phyloP scores from a whole-genome alignment of 2,797 vertebrate genomes.

The Sphenopsis melanotis region DNA sequence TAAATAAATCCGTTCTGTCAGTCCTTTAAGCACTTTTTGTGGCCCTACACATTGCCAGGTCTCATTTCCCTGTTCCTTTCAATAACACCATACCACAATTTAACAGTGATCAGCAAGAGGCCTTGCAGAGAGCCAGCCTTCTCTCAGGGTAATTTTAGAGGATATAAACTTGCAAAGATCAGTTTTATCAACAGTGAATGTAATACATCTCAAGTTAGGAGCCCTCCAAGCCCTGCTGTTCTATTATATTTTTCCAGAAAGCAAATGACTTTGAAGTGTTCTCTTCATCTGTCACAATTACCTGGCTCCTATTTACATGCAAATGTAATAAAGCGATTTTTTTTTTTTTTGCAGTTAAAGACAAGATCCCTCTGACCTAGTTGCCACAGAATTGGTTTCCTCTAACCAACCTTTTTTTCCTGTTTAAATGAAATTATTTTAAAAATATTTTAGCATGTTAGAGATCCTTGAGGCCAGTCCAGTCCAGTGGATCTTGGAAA shows the following conservation, averaged over 20 bases:
- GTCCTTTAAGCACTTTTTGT: not conserved
- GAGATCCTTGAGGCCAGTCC: not conserved
- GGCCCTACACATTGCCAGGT: not conserved
- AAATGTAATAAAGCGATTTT: not conserved
- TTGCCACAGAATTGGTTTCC: not conserved
- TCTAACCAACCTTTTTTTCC: not conserved
- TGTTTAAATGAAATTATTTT: not conserved
- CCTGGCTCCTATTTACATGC: not conserved
- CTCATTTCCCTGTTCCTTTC: not conserved
- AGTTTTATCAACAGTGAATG: not conserved
- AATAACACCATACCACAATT: not conserved
- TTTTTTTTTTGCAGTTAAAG: not conserved
- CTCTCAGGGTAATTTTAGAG: not conserved
- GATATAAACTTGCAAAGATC: not conserved
- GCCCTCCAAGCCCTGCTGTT: not conserved
- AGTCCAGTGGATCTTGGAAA: not conserved
- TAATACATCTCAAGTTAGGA: not conserved
- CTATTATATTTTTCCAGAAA: not conserved
- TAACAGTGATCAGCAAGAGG: not conserved
- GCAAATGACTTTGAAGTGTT: not conserved
- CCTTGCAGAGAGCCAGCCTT: not conserved
- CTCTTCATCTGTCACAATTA: not conserved
- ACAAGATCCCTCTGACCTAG: not conserved
- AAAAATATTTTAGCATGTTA: not conserved
- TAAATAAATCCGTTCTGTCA: not conserved